Evolutionary conservation across 1,140 invertebrate species (phyloP).

Genomic region (Nylanderia fulva): DNA sequence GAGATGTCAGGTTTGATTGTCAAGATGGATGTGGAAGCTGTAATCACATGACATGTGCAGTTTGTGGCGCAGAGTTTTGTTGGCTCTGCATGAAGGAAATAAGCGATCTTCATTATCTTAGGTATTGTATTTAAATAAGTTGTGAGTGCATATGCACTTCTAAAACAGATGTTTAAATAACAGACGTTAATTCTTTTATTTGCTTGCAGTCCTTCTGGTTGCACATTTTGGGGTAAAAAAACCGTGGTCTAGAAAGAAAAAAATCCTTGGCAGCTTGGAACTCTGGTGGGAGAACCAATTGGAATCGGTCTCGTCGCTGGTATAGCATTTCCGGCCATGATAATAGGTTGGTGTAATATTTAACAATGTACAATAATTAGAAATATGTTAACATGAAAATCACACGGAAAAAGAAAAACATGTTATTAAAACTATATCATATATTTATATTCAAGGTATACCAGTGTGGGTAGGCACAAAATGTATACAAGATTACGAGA

Average conservation of each 20-base stretch:
- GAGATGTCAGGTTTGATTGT: conserved; percentile 96
- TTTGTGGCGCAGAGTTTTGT: conserved; percentile 99
- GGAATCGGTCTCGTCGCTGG: conserved; percentile 98
- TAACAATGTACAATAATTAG: background rate
- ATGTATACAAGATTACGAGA: conserved; percentile 91
- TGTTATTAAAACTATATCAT: background rate
- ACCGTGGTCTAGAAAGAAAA: conserved; percentile 99
- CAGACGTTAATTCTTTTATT: no score
- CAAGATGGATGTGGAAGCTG: conserved; percentile 99
- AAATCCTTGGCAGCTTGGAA: conserved; percentile 98
- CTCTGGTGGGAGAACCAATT: conserved; percentile 97
- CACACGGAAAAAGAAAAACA: no score
- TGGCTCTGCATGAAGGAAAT: conserved; percentile 99
- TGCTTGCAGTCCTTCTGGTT: conserved; percentile 95
- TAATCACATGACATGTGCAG: conserved; percentile 98
- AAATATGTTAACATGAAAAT: background rate
- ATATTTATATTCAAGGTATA: conserved; percentile 87
- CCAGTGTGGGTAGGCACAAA: conserved; percentile 96
- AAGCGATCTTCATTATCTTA: conserved; percentile 98
- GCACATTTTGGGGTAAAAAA: conserved; percentile 99
- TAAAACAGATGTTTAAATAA: background rate
- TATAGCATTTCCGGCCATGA: conserved; percentile 98
- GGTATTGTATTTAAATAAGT: conserved; percentile 87
- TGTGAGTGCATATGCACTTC: background rate
- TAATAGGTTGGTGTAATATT: conserved; percentile 90